Conservation (phyloP, 2,113 vertebrate species). For the Burhinus oedicnemus region DNA sequence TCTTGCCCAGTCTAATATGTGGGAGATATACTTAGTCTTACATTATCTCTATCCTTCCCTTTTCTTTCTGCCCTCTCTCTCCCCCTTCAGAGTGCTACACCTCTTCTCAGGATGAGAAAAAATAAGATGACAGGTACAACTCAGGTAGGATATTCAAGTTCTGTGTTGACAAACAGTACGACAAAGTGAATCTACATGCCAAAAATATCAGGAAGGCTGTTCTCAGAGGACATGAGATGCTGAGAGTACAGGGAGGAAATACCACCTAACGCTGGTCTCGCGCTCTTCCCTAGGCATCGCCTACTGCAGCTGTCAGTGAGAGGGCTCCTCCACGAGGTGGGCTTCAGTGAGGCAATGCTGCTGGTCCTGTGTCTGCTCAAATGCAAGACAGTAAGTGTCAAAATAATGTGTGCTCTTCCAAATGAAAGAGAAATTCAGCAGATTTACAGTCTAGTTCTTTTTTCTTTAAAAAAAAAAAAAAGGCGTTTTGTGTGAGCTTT, state of each 20-base stretch:
- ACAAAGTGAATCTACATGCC: neutral
- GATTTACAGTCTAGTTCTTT: neutral
- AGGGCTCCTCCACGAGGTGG: neutral
- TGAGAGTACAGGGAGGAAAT: neutral
- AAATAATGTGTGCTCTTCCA: neutral
- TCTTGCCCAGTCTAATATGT: neutral
- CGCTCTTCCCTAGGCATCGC: neutral
- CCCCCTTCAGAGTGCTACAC: neutral
- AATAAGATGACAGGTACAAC: neutral
- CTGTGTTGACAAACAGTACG: neutral
- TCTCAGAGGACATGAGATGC: neutral
- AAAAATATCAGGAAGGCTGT: neutral
- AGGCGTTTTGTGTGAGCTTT: neutral
- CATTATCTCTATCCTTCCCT: neutral
- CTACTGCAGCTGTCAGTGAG: neutral
- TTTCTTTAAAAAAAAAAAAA: neutral
- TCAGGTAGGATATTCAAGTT: neutral
- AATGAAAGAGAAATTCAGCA: neutral
- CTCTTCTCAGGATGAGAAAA: neutral
- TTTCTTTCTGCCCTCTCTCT: neutral
- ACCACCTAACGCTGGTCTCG: neutral
- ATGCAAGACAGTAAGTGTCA: neutral
- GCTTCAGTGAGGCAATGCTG: neutral
- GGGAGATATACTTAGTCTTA: neutral
- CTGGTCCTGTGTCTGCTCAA: neutral